These are phyloP conservation scores for Trissolcus basalis DNA, from an alignment of 1,140 invertebrate genomes.

Conservation along the genomic window DNA sequence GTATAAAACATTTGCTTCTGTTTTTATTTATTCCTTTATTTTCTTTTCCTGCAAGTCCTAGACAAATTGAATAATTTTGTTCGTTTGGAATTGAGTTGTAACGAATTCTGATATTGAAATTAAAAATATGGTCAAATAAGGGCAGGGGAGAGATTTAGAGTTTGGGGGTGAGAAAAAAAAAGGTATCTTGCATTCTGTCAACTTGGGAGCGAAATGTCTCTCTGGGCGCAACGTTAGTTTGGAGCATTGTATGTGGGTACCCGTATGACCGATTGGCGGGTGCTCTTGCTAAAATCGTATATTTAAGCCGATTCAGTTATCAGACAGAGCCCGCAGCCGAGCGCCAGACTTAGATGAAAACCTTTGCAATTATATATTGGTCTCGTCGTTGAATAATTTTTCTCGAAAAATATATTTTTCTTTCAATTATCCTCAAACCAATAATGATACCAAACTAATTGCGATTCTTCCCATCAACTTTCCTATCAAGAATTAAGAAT, in stretches of 20 bases:
- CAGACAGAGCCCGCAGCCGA: constrained; percentile 68
- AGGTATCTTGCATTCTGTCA: constrained; percentile 20
- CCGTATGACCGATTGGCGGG: constrained; percentile 66
- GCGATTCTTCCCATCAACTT: no score
- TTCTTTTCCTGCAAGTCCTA: no score
- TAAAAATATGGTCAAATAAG: no score
- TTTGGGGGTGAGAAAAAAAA: background rate
- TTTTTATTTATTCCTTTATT: no score
- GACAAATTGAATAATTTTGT: no score
- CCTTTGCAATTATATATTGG: constrained; percentile 40
- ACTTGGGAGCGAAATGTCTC: constrained; percentile 43
- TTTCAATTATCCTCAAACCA: no score
- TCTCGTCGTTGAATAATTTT: constrained; percentile 29
- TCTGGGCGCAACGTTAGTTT: constrained; percentile 62
- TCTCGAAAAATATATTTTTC: no score
- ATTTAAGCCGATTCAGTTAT: constrained; percentile 69
- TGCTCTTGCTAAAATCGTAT: constrained; percentile 64
- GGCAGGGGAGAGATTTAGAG: background rate
- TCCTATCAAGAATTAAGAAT: no score
- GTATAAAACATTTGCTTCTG: no score
- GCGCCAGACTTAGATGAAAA: constrained; percentile 62
- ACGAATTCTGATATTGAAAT: background rate
- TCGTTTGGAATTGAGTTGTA: no score
- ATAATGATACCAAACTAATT: no score
- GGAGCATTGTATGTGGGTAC: constrained; percentile 69